A percentile compares a stretch with the other conserved stretches of the same genome.
These are phyloP conservation scores for Hoplias malabaricus DNA, from an alignment of 2,113 vertebrate species.

Conservation along the genomic window DNA sequence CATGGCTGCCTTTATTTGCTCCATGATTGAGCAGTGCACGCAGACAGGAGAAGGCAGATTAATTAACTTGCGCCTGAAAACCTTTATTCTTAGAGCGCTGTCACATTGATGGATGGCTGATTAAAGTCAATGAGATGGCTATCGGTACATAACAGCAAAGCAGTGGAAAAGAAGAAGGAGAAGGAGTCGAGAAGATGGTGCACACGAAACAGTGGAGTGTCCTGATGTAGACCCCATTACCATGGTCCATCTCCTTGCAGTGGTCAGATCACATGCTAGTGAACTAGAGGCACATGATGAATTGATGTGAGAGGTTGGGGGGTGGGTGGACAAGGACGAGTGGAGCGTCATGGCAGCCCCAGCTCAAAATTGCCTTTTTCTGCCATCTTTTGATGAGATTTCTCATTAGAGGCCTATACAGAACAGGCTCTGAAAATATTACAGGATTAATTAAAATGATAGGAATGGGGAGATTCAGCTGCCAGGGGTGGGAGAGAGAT, in stretches of 20 bases:
- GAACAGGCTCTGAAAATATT: slow-evolving; percentile 73
- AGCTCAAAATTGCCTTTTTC: slow-evolving; percentile 66
- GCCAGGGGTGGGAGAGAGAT: too few species aligned
- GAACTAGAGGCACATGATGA: slow-evolving; percentile 54
- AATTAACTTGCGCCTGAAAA: slow-evolving; percentile 89
- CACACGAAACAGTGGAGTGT: not conserved
- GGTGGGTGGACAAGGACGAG: slow-evolving; percentile 41
- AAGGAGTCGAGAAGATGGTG: slow-evolving; percentile 3
- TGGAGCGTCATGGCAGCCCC: slow-evolving; percentile 52
- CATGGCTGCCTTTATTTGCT: slow-evolving; percentile 90
- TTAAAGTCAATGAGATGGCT: slow-evolving; percentile 77
- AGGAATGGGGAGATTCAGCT: slow-evolving; percentile 68
- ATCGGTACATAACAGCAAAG: slow-evolving; percentile 66
- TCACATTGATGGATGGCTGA: slow-evolving; percentile 87
- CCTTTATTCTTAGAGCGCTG: slow-evolving; percentile 80
- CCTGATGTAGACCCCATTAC: slow-evolving; percentile 11
- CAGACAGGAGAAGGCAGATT: slow-evolving; percentile 86
- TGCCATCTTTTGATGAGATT: slow-evolving; percentile 71
- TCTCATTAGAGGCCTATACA: slow-evolving; percentile 76
- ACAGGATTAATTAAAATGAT: slow-evolving; percentile 78
- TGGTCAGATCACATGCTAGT: slow-evolving; percentile 25
- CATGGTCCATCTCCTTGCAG: slow-evolving; percentile 13
- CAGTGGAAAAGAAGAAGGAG: slow-evolving; percentile 26
- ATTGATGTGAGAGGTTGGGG: slow-evolving; percentile 65
- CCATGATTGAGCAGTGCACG: slow-evolving; percentile 84